Percentiles rank a stretch among this genome's conserved stretches.
These are phyloP conservation scores for Notiomystis cincta DNA, from an alignment of 2,113 vertebrate genomes.

Conservation along the genomic window DNA sequence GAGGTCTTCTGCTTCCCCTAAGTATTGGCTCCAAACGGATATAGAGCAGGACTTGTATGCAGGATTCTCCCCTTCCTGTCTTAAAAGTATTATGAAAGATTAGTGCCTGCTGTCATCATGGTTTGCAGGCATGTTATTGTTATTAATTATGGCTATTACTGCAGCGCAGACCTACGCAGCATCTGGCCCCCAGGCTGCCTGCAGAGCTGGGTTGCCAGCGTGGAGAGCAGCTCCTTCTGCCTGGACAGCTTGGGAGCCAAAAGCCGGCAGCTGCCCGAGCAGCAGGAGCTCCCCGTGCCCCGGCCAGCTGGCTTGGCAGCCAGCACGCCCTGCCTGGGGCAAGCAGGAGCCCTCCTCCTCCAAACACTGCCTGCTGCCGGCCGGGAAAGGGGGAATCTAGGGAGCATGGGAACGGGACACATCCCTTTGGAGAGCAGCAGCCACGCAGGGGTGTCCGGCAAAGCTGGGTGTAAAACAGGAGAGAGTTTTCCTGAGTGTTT, in stretches of 20 bases:
- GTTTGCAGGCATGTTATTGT: conserved; percentile 57
- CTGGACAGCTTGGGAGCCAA: not conserved
- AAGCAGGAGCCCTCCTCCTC: not conserved
- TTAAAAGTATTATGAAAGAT: conserved; percentile 66
- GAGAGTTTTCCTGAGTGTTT: not conserved
- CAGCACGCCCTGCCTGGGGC: not conserved
- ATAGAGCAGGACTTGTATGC: conserved; percentile 37
- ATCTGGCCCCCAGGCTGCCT: conserved; percentile 36
- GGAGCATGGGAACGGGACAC: accelerated
- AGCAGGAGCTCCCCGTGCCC: accelerated
- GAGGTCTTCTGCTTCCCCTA: conserved; percentile 23
- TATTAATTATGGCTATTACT: conserved; percentile 58
- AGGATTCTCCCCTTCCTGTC: conserved; percentile 62
- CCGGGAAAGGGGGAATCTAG: not conserved
- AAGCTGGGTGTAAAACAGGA: not conserved
- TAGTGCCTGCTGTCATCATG: conserved; percentile 45
- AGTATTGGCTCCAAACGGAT: conserved; percentile 14
- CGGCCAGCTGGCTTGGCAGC: not conserved
- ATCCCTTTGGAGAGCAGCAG: not conserved
- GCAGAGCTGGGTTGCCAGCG: not conserved
- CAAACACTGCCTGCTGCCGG: not conserved
- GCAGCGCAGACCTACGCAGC: not conserved
- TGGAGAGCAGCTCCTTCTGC: not conserved
- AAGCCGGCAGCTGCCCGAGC: not conserved
- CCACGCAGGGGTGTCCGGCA: accelerated